Evolutionary conservation across 2,113 vertebrate genomes (phyloP).

Genomic region (Entelurus aequoreus): DNA sequence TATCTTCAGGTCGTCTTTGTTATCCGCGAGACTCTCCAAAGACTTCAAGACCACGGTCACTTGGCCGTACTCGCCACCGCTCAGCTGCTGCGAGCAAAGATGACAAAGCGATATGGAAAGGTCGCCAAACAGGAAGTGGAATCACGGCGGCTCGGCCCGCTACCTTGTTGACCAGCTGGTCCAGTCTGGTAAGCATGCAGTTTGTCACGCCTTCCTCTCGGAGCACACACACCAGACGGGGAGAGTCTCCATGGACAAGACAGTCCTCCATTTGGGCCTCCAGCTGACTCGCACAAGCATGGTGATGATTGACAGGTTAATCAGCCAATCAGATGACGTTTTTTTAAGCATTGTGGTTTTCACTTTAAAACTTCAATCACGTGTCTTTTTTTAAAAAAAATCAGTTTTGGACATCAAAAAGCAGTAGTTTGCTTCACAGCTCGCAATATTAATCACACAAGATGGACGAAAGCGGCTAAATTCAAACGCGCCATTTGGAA

Average conservation of each 20-base stretch:
- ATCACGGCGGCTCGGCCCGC: not conserved
- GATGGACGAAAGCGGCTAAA: too few species aligned
- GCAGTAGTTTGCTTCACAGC: too few species aligned
- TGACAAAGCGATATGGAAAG: not conserved
- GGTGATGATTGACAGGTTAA: not conserved
- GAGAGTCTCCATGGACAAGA: not conserved
- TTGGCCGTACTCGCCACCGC: not conserved
- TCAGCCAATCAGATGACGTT: not conserved
- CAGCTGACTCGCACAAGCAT: slow-evolving; percentile 14
- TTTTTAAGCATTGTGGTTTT: too few species aligned
- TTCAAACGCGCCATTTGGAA: too few species aligned
- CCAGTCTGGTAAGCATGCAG: slow-evolving; percentile 14
- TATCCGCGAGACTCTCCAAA: slow-evolving; percentile 26
- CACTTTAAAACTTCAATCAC: too few species aligned
- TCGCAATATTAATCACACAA: too few species aligned
- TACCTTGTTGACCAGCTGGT: slow-evolving; percentile 41
- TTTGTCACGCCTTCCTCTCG: slow-evolving; percentile 15
- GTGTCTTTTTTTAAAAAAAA: too few species aligned
- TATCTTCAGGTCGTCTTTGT: slow-evolving; percentile 9
- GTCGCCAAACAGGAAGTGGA: not conserved
- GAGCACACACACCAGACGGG: slow-evolving; percentile 18
- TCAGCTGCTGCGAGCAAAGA: slow-evolving; percentile 24
- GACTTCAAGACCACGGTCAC: slow-evolving; percentile 38
- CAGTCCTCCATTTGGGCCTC: slow-evolving; percentile 31
- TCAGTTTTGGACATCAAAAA: too few species aligned